A percentile compares a stretch with the other conserved stretches of the same genome.
Conservation (phyloP, 2,888 invertebrate genomes). For the Phania funesta region DNA sequence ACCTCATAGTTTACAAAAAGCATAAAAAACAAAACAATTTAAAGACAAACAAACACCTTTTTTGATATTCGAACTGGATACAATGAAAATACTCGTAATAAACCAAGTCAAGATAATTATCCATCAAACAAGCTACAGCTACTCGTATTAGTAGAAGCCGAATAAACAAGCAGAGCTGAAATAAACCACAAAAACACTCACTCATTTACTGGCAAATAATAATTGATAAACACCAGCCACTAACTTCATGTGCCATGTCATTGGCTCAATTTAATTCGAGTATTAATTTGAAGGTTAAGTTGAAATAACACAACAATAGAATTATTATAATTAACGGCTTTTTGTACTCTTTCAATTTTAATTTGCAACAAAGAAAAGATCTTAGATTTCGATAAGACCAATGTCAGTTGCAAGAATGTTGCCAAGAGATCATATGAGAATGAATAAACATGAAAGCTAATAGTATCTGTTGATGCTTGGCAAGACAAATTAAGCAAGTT, state of each 20-base stretch:
- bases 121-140: background rate
- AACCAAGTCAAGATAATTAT: constrained; percentile 63
- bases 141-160: background rate
- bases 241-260: constrained; percentile 9
- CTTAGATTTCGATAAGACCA: constrained; percentile 38
- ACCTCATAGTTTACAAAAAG: background rate
- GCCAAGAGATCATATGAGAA: background rate
- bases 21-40: background rate
- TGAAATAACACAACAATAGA: constrained; percentile 1
- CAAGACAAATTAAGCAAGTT: too few species aligned
- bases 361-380: constrained; percentile 46
- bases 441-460: background rate
- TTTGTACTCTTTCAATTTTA: background rate
- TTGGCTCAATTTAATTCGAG: constrained; percentile 48
- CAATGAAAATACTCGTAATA: constrained; percentile 20
- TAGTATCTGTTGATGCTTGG: background rate
- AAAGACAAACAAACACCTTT: constrained; percentile 10
- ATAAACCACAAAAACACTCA: constrained; percentile 28
- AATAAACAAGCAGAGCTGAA: constrained; percentile 1
- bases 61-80: constrained; percentile 48
- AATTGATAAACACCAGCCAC: constrained; percentile 15
- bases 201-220: constrained; percentile 6
- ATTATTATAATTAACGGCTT: constrained; percentile 41
- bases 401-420: constrained; percentile 19
- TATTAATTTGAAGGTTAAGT: constrained; percentile 55